phyloP scores from a whole-genome alignment of 2,888 invertebrate genomes.

The Tenthredo livida region DNA sequence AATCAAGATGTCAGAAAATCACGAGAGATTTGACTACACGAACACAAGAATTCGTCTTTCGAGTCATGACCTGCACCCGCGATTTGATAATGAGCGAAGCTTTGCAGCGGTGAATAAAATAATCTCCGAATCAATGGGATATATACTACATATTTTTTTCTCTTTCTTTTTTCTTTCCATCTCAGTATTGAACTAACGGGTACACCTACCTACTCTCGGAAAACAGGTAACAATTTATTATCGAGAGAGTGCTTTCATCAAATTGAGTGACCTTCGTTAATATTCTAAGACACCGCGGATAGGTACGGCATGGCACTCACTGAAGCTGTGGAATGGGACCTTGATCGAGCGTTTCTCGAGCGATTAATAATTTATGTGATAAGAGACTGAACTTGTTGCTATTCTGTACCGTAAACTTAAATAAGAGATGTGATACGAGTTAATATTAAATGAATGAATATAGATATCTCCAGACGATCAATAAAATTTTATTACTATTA shows the following conservation, averaged over 20 bases:
- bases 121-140: neutral
- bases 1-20: neutral
- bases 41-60: neutral
- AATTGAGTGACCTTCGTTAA: slow-evolving; percentile 5
- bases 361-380: neutral
- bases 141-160: neutral
- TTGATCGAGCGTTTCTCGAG: neutral
- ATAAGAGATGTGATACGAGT: slow-evolving; percentile 10
- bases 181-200: neutral
- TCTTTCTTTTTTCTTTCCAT: neutral
- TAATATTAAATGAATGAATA: neutral
- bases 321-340: neutral
- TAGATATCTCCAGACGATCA: neutral
- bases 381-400: slow-evolving; percentile 18
- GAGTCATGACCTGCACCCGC: neutral
- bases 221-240: neutral
- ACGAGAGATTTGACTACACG: neutral
- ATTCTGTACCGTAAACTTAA: neutral
- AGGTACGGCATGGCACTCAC: neutral
- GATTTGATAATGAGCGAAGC: neutral
- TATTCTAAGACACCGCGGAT: neutral
- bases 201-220: neutral
- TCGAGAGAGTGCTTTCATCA: neutral
- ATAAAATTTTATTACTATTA: neutral
- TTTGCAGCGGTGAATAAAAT: neutral